Evolutionary conservation across 2,113 vertebrate genomes (phyloP).

Genomic region (Recurvirostra avosetta): DNA sequence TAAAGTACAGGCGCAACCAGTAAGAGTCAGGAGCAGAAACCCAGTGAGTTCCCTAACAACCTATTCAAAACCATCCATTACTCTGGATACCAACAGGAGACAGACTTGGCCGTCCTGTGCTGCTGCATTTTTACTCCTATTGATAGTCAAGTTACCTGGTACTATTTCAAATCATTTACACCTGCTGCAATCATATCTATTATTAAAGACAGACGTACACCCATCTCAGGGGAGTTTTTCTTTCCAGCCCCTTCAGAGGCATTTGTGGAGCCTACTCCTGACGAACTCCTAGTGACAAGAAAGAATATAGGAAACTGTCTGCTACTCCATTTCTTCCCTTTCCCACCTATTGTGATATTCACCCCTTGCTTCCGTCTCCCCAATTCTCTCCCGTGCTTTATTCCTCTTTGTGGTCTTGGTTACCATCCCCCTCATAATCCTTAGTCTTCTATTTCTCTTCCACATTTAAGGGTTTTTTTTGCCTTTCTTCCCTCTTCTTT

Average conservation of each 20-base stretch:
- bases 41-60: background rate
- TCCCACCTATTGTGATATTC: background rate
- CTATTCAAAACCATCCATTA: constrained; percentile 26
- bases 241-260: background rate
- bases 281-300: background rate
- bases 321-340: background rate
- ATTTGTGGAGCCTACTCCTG: background rate
- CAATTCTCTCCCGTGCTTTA: background rate
- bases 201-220: constrained; percentile 21
- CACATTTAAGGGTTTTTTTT: background rate
- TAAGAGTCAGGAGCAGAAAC: background rate
- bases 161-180: constrained; percentile 14
- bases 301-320: background rate
- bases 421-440: accelerated
- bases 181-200: background rate
- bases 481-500: background rate
- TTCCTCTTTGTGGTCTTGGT: background rate
- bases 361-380: background rate
- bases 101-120: constrained; percentile 20
- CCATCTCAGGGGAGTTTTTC: background rate
- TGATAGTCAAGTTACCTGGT: constrained; percentile 27
- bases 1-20: background rate
- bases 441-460: background rate
- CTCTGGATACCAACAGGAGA: background rate
- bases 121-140: constrained; percentile 50